Conservation (phyloP, 2,888 invertebrate genomes). For the Griposia aprilina region DNA sequence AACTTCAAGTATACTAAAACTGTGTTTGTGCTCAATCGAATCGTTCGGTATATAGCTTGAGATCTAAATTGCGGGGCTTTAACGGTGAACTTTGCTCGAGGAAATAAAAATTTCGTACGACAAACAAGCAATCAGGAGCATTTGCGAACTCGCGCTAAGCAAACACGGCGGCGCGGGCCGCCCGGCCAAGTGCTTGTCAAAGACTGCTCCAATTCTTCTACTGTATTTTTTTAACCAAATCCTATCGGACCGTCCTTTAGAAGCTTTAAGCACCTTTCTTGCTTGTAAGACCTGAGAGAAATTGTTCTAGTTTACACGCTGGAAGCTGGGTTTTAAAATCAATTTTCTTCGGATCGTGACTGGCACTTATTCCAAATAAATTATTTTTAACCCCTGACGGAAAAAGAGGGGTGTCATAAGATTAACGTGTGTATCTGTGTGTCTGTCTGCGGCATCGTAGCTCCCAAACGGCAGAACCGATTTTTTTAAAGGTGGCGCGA, state of each 20-base stretch:
- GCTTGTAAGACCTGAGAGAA: conserved; percentile 53
- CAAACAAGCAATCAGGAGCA: conserved; percentile 89
- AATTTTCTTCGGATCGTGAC: background rate
- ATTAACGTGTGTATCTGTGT: too few species aligned
- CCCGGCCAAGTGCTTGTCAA: conserved; percentile 81
- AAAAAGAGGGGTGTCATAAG: too few species aligned
- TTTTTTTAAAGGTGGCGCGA: too few species aligned
- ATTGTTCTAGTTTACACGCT: conserved; percentile 10
- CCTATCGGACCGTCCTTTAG: conserved; percentile 69
- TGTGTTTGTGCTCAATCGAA: conserved; percentile 54
- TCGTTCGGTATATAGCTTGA: conserved; percentile 57
- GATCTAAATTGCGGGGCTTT: conserved; percentile 74
- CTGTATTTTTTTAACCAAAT: conserved; percentile 79
- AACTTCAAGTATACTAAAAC: conserved; percentile 46
- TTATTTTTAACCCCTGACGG: background rate
- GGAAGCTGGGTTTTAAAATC: conserved; percentile 9
- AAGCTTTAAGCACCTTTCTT: conserved; percentile 67
- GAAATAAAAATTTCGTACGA: conserved; percentile 85
- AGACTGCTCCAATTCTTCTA: conserved; percentile 80
- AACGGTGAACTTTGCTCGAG: conserved; percentile 74
- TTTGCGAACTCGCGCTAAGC: conserved; percentile 85
- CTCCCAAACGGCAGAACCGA: too few species aligned
- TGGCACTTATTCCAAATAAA: background rate
- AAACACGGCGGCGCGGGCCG: conserved; percentile 77
- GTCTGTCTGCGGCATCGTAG: too few species aligned